Evolutionary conservation across 2,797 vertebrate species (phyloP), one percentile per base, ranked within the genome.

Genomic region (Cercopithecus neglectus): DNA sequence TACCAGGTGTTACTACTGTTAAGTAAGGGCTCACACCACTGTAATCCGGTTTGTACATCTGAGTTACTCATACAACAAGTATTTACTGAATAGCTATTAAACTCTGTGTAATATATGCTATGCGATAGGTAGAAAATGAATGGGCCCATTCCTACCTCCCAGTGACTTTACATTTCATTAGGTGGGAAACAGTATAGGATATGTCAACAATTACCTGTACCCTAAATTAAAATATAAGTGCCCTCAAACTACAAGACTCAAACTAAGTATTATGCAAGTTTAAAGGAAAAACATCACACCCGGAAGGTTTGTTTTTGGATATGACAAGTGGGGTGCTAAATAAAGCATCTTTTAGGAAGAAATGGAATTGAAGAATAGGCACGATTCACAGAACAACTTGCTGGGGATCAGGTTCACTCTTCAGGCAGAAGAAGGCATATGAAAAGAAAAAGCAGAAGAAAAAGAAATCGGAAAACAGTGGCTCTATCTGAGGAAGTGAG

Each of bases 11-110:
- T 76, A 61, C 53, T 80, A 53, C 21, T 78, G 79, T 57, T 80
- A 92, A 48, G 12, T 21, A 88, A 95, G 50, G 44, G 67, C 36
- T 90, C 83, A 53, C 95, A 94, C 93, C n/a, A 92, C 17, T 5
- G 86, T 12, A 79, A 79, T 59, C 46, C 64, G 41, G 30, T 46
- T 64, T 95, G 46, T 16, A 86, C 46, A 97, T 70, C 1, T 70
- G 33, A 92, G 57, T 55, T 94, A 85, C 5, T 83, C n/a, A 85
- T n/a, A 87, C 19, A 91, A 76, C 48, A 83, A 93, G 53, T 41
- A 75, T 50, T 93, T 86, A 95, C 41, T 83, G 33, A 53, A 21
- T 13, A 81, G 50, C 59, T 84, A 79, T 55, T 81, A 79, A 86
- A 39, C 44, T 64, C 75, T 12, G 4, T 53, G 13, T 67, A 61